Conservation (phyloP, 92 coral and sea anemone species). For the Umimayanthus kanabou region DNA sequence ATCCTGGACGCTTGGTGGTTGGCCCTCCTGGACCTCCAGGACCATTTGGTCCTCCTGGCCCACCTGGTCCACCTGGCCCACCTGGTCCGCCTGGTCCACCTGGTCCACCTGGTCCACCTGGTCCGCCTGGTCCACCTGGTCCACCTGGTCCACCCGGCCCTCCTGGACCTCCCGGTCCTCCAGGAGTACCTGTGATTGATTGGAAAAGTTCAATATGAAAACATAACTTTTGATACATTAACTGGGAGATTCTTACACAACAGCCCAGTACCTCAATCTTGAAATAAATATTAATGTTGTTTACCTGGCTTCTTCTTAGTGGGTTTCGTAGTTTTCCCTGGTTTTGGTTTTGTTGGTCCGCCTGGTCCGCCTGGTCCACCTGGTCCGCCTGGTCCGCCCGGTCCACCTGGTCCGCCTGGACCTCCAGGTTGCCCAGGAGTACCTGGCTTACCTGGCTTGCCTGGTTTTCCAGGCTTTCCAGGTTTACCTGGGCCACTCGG, state of each 20-base stretch:
- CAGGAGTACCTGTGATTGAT: slow-evolving; percentile 51
- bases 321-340: slow-evolving; percentile 65
- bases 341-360: slow-evolving; percentile 67
- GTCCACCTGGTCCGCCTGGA: slow-evolving; percentile 71
- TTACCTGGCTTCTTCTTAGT: slow-evolving; percentile 66
- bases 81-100: slow-evolving; percentile 70
- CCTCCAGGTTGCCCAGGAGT: slow-evolving; percentile 68
- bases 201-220: background rate
- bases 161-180: slow-evolving; percentile 67
- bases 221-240: background rate
- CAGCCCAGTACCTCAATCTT: background rate
- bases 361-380: slow-evolving; percentile 85
- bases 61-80: slow-evolving; percentile 85
- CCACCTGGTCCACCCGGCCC: slow-evolving; percentile 75
- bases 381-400: slow-evolving; percentile 75
- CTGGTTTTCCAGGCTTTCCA: slow-evolving; percentile 64
- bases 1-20: slow-evolving; percentile 51
- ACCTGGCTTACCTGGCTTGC: slow-evolving; percentile 74
- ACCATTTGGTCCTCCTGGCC: slow-evolving; percentile 65
- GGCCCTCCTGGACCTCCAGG: slow-evolving; percentile 65
- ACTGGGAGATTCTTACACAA: background rate
- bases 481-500: slow-evolving; percentile 75
- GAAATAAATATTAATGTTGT: background rate
- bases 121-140: slow-evolving; percentile 73
- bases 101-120: slow-evolving; percentile 72